These are phyloP conservation scores for Acleris emargana DNA, from an alignment of 2,888 invertebrate genomes.

Conservation along the genomic window DNA sequence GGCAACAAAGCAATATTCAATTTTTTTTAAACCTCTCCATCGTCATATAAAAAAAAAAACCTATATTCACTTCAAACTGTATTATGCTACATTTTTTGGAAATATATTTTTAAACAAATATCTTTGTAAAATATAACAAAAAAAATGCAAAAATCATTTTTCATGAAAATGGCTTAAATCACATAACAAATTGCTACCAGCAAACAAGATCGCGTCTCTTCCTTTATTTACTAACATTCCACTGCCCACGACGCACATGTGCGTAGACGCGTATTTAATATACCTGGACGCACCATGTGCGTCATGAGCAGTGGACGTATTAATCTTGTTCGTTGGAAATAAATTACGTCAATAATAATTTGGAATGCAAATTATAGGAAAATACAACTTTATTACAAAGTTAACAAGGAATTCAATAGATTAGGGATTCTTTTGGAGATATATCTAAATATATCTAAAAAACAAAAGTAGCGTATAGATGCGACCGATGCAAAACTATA, in stretches of 20 bases:
- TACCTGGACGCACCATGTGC: too few relatives aligned
- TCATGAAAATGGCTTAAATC: not conserved
- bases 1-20: too few relatives aligned
- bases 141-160: not conserved
- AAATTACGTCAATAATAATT: constrained; percentile 1
- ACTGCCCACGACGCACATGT: too few relatives aligned
- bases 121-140: not conserved
- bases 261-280: too few relatives aligned
- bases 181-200: not conserved
- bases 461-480: not conserved
- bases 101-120: not conserved
- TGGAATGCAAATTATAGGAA: constrained; percentile 32
- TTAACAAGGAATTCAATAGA: constrained; percentile 13
- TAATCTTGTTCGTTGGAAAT: too few relatives aligned
- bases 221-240: too few relatives aligned
- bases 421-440: not conserved
- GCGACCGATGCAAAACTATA: constrained; percentile 1
- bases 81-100: constrained; percentile 16
- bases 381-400: constrained; percentile 4
- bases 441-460: not conserved
- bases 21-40: not conserved
- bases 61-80: constrained; percentile 11
- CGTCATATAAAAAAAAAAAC: too few relatives aligned
- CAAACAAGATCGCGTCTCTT: not conserved
- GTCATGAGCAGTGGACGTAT: too few relatives aligned